Evolutionary conservation across 2,797 vertebrate genomes (phyloP).

Genomic region (Poliocrania exsul): DNA sequence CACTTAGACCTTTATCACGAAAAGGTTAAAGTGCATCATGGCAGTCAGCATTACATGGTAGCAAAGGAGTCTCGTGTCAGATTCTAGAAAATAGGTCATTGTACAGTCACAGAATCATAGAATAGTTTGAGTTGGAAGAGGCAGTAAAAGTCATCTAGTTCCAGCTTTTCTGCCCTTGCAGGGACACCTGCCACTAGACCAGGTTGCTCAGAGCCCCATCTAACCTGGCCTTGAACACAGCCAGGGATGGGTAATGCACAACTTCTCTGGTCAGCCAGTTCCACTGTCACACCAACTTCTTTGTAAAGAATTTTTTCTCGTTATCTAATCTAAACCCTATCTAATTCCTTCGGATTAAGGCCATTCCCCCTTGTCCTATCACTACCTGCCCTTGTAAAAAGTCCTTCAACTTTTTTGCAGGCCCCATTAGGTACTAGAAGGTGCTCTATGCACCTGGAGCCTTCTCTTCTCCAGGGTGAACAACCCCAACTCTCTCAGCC

Average conservation of each 20-base stretch:
- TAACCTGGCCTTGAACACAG: neutral
- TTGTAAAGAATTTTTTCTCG: neutral
- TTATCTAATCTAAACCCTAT: neutral
- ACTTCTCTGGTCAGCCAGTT: neutral
- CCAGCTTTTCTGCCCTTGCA: neutral
- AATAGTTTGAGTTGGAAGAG: neutral
- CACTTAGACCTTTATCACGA: neutral
- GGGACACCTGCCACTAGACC: neutral
- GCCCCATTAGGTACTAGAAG: neutral
- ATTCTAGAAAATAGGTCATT: neutral
- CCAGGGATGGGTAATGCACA: neutral
- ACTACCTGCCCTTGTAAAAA: neutral
- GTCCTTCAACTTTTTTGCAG: neutral
- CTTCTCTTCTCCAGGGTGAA: neutral
- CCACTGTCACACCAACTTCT: neutral
- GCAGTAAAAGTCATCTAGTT: neutral
- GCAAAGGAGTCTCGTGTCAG: neutral
- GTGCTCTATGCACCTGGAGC: neutral
- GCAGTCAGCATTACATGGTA: neutral
- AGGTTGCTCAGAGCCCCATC: neutral
- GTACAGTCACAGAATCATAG: neutral
- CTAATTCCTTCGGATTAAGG: neutral
- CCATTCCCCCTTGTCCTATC: neutral
- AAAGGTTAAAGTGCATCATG: neutral
- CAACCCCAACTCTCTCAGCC: neutral